Base-by-base conservation (phyloP, 2,888 invertebrate genomes). In the Ophion ellenae region DNA sequence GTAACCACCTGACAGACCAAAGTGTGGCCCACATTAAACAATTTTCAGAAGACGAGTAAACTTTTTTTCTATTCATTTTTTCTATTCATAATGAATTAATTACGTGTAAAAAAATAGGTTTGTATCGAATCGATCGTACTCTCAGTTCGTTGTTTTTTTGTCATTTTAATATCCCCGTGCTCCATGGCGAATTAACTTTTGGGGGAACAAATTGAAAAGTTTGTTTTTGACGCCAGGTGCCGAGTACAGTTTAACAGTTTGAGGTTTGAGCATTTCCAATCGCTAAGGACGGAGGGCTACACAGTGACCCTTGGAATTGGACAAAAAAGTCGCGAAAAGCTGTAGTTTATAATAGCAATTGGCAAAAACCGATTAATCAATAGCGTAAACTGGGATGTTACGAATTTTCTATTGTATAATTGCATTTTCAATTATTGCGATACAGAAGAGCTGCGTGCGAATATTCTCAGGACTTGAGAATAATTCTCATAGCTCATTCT, bases 11-110 rank as follows among this genome's bases (percentile, higher is more conserved):
- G 28, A 76, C n/a, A 53, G 36, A 83, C 53, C 73, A 70, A 74
- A 47, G 45, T 71, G 28, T 75, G 24, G 24, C 36, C 11, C 69
- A 70, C 80, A 20, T 47, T 61, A 14, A 63, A 61, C 73, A 67
- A 76, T 83, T 82, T 85, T 78, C 61, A 71, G 32, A 5, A 45
- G 74, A 79, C 4, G 7, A 83, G 24, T 82, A n/a, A 74, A 81
- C 9, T 63, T 83, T 63, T 36, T 32, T 36, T 77, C 63, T 74
- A 74, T 61, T 66, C 20, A 14, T 66, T 11, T 24, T 73, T 45
- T 53, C 73, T 69, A 36, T 74, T 67, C 40, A 66, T 74, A 66
- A 66, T 59, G 40, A 73, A 69, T 73, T 57, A 67, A 78, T 78
- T 79, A 75, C n/a, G 9, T 59, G 57, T 83, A 81, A 81, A 63